phyloP scores from a whole-genome alignment of 2,113 vertebrate genomes.

The Physeter macrocephalus region DNA sequence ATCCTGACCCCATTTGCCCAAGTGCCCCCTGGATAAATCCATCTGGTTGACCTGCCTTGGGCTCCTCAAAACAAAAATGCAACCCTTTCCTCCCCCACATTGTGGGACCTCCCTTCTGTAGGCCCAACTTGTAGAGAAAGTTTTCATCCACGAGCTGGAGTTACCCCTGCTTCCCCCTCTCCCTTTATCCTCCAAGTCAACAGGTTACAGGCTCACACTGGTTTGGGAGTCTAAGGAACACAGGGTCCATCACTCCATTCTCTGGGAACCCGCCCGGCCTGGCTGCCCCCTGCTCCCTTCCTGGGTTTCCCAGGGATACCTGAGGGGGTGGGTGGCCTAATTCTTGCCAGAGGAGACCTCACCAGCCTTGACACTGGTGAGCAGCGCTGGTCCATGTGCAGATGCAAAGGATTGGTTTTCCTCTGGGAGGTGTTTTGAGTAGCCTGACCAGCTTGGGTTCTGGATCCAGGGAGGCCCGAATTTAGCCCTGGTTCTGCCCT shows the following conservation, averaged over 20 bases:
- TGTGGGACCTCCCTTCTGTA: not conserved
- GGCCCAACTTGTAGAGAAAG: not conserved
- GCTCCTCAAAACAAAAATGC: not conserved
- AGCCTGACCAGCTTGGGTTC: not conserved
- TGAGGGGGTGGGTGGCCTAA: not conserved
- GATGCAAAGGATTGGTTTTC: not conserved
- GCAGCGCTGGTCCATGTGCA: no score
- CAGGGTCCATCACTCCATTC: not conserved
- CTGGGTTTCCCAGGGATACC: not conserved
- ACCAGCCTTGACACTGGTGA: not conserved
- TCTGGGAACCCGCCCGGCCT: not conserved
- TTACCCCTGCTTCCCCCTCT: no score
- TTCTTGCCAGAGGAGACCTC: not conserved
- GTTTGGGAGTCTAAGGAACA: not conserved
- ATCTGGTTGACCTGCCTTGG: not conserved
- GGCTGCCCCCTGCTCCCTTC: not conserved
- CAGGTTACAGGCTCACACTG: not conserved
- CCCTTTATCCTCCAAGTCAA: not conserved
- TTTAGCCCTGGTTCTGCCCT: not conserved
- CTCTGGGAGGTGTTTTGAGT: not conserved
- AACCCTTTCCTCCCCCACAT: not conserved
- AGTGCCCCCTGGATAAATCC: not conserved
- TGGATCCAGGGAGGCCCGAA: not conserved
- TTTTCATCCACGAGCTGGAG: rapidly evolving
- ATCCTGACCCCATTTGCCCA: not conserved